Conservation (phyloP, 2,113 vertebrate genomes). For the Bos indicus region DNA sequence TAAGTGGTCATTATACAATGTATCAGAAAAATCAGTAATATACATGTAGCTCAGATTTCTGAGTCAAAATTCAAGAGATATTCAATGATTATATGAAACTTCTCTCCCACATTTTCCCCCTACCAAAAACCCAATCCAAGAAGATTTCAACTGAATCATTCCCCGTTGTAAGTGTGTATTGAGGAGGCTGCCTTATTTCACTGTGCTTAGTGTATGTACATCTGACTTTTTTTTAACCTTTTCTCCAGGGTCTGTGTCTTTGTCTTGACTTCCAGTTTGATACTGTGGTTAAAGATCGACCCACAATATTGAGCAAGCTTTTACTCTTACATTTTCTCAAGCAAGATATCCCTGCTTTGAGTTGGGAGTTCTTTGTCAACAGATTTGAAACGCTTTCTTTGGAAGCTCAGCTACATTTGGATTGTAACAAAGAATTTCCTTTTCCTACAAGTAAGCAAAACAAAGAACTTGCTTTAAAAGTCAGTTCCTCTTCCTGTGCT, state of each 20-base stretch:
- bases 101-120: background rate
- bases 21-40: background rate
- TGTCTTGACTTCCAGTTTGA: slow-evolving; percentile 99
- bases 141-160: background rate
- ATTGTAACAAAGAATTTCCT: slow-evolving; percentile 99
- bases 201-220: background rate
- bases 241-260: slow-evolving; percentile 91
- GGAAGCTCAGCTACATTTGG: slow-evolving; percentile 98
- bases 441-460: slow-evolving; percentile 94
- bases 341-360: slow-evolving; percentile 95
- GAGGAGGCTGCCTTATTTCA: background rate
- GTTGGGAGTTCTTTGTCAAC: slow-evolving; percentile 99
- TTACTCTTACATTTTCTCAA: slow-evolving; percentile 96
- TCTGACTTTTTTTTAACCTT: background rate
- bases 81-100: background rate
- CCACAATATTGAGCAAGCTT: slow-evolving; percentile 97
- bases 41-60: background rate
- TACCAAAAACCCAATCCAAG: background rate
- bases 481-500: background rate
- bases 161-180: background rate
- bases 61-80: background rate
- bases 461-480: slow-evolving; percentile 25
- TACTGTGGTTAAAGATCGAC: slow-evolving; percentile 96
- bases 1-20: background rate
- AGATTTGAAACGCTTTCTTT: slow-evolving; percentile 98